Evolutionary conservation across 2,888 invertebrate genomes (phyloP), one percentile per base, ranked within the genome.

Genomic region (Polymixis lichenea): DNA sequence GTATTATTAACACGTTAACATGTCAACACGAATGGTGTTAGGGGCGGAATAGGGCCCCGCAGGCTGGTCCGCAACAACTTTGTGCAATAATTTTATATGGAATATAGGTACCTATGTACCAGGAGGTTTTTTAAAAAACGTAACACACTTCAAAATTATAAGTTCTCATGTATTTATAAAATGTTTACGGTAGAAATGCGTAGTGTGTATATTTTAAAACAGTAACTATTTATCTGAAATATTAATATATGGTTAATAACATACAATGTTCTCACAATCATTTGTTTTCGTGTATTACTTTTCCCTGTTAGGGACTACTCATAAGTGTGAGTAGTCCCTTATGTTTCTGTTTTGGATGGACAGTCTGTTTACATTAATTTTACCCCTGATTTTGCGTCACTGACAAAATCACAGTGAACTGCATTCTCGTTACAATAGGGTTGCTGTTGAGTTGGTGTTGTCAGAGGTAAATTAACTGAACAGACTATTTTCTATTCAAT

Each of bases 211-310:
- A 93, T 92, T 92, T 90, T 91, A 93, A 88, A 88, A 83, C 93
- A 90, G 90, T 91, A 90, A 92, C 89, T 92, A 94, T 94, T 94
- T 95, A 94, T 93, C 91, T 90, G 91, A 94, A 94, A 94, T 93
- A 92, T 92, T 94, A 95, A 94, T 95, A 94, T 94, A 95, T 94
- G 89, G 92, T 90, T 91, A 92, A 93, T 92, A 93, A 93, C 91
- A 91, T 91, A 86, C 90, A 91, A 92, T 91, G 92, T 94, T 94
- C 92, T 93, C 90, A 90, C 88, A 90, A 86, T 81, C 70, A 80
- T 83, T 79, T 72, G 72, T 87, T 86, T 89, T 80, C 53, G 49
- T 87, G 85, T 60, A 38, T 43, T 66, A 11, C n/a, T 38, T 17
- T 43, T 32, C 43, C n/a, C 22, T 61, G 19, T 49, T 22, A n/a